phyloP scores from a whole-genome alignment of 1,140 invertebrate genomes.

The Oryzaephilus surinamensis region DNA sequence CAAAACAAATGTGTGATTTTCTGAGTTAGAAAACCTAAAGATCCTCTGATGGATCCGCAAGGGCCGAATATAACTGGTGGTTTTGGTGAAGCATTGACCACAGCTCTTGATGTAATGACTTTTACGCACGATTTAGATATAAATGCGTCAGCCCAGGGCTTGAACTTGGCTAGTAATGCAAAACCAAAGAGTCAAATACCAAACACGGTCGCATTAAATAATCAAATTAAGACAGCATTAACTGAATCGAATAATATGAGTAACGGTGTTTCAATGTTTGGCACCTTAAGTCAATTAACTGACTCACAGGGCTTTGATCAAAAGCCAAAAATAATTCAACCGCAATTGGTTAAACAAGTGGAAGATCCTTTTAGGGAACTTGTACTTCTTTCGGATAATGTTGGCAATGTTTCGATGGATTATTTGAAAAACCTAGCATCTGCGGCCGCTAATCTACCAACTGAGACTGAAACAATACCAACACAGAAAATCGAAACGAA shows the following conservation, averaged over 20 bases:
- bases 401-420: conserved; percentile 32
- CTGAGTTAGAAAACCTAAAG: conserved; percentile 17
- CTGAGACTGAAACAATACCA: conserved; percentile 16
- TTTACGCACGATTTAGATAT: conserved; percentile 58
- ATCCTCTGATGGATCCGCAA: conserved; percentile 31
- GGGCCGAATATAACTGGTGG: conserved; percentile 35
- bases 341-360: neutral
- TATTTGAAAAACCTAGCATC: conserved; percentile 40
- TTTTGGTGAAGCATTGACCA: conserved; percentile 55
- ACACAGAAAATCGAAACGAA: conserved; percentile 13
- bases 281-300: conserved; percentile 21
- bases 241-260: neutral
- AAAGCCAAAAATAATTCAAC: neutral
- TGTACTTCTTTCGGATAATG: conserved; percentile 40
- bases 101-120: conserved; percentile 71
- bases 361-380: conserved; percentile 45
- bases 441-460: conserved; percentile 37
- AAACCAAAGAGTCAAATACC: conserved; percentile 4
- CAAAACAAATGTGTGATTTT: too few species aligned
- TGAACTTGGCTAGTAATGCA: conserved; percentile 19
- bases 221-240: conserved; percentile 7
- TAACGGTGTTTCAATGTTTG: conserved; percentile 21
- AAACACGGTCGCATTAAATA: conserved; percentile 9
- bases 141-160: conserved; percentile 18
- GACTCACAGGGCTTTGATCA: conserved; percentile 19